Evolutionary conservation across 2,113 vertebrate species (phyloP), one percentile per base, ranked within the genome.

Genomic region (Oxyura jamaicensis): DNA sequence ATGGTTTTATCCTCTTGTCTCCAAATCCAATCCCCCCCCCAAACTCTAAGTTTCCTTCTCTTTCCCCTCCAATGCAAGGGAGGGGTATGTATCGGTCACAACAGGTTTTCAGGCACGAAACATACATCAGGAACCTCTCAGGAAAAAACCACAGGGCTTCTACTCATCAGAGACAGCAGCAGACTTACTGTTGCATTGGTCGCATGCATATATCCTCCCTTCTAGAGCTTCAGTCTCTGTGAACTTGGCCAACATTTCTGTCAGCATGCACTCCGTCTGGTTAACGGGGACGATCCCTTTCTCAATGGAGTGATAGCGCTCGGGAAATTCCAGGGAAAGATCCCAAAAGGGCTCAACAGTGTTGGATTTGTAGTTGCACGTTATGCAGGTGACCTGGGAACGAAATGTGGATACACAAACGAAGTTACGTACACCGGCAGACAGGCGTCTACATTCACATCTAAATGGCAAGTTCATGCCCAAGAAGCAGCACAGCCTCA

Each of bases 341-440:
- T 99, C 99, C 99, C 99, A 99, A 88, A 99, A 99, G 31, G 99
- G 99, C 97, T 99, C 99, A 69, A 99, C 98, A 1, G 99, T 99
- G 98, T 99, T 99, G 36, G 99, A 99, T 98, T 99, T 99, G 98
- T 99, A 98, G 98, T 99, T 99, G 98, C 99, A 99, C 10, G 99
- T 99, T 96, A 99, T 96, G 97, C 99, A 99, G 31, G 99, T 99
- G 95, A 99, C 99, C 99, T 99, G 88, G 82, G 79, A 95, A 74
- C 8, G 68, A 93, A 90, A 97, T 1, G 87, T 59, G 79, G 11
- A 58, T 31, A 76, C 62, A 81, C 33, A 94, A 44, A 60, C 67
- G 46, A 85, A 62, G 65, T 68, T 82, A 13, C 1, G 48, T 8
- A 26, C 18, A 17, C n/a, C 90, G 31, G 10, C 72, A 33, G 56